Percentiles rank a stretch among this genome's conserved stretches.
Evolutionary conservation across 53 echinoderm and acorn worm species (phyloP).

Genomic region (Crossaster papposus): DNA sequence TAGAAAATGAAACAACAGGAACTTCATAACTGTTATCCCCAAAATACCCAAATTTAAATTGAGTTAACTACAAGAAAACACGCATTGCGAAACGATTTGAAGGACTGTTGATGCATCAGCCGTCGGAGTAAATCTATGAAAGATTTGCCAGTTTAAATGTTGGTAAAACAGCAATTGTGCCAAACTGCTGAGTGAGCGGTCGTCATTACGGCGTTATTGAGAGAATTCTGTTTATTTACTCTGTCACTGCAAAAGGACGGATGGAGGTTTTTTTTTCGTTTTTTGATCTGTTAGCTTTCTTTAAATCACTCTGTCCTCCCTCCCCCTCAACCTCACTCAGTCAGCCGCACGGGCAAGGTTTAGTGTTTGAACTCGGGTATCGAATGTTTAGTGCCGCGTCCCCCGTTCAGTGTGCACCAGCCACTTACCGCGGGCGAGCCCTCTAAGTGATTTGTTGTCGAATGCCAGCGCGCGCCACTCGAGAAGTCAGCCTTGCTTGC

Average conservation of each 20-base stretch:
- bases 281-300: not conserved
- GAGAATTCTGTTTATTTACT: conserved; percentile 65
- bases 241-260: conserved; percentile 63
- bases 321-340: conserved; percentile 15
- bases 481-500: conserved; percentile 58
- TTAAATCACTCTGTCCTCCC: not conserved
- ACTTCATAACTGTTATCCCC: too few species aligned
- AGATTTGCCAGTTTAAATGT: conserved; percentile 43
- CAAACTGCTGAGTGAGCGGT: conserved; percentile 60
- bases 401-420: conserved; percentile 13
- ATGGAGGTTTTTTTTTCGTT: conserved; percentile 21
- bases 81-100: too few species aligned
- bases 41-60: not conserved
- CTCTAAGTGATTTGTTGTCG: conserved; percentile 59
- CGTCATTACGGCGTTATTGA: conserved; percentile 56
- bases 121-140: conserved; percentile 30
- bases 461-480: conserved; percentile 64
- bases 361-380: conserved; percentile 52
- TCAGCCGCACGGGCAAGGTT: not conserved
- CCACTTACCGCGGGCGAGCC: conserved; percentile 40
- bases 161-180: conserved; percentile 65
- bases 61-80: too few species aligned
- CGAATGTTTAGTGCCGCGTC: conserved; percentile 47
- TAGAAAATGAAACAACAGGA: too few species aligned
- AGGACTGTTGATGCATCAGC: not conserved